A percentile compares a stretch with the other conserved stretches of the same genome.
These are phyloP conservation scores for Myodes glareolus DNA, from an alignment of 2,113 vertebrate species.

Conservation along the genomic window DNA sequence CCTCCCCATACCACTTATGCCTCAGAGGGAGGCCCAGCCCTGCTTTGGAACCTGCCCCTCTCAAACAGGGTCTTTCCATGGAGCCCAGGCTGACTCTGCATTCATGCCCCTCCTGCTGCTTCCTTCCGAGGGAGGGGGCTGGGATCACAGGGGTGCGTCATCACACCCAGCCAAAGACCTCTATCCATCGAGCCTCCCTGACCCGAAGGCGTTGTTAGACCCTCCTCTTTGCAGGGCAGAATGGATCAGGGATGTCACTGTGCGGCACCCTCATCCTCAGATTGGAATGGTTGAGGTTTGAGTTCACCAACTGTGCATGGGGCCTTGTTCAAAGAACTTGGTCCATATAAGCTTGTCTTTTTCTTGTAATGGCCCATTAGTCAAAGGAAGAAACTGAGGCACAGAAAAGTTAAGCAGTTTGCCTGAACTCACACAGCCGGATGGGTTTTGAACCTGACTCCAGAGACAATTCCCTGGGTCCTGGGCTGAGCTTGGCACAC, in stretches of 20 bases:
- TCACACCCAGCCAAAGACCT: background rate
- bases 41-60: background rate
- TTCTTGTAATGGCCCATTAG: background rate
- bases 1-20: background rate
- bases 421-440: background rate
- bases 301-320: rapidly evolving
- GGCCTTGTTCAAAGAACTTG: background rate
- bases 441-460: background rate
- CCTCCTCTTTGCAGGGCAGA: background rate
- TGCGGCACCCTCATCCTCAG: background rate
- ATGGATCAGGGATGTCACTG: background rate
- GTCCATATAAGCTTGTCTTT: background rate
- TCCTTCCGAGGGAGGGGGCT: background rate
- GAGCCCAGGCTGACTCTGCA: background rate
- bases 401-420: background rate
- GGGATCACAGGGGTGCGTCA: background rate
- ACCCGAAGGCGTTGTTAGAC: background rate
- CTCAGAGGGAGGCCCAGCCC: constrained; percentile 64
- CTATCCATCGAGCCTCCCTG: background rate
- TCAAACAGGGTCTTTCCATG: background rate
- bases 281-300: background rate
- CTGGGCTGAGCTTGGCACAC: background rate
- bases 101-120: background rate
- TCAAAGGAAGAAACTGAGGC: background rate
- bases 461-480: background rate